These are phyloP conservation scores for Eugnorisma glareosa DNA, from an alignment of 2,888 invertebrate species.

Conservation along the genomic window DNA sequence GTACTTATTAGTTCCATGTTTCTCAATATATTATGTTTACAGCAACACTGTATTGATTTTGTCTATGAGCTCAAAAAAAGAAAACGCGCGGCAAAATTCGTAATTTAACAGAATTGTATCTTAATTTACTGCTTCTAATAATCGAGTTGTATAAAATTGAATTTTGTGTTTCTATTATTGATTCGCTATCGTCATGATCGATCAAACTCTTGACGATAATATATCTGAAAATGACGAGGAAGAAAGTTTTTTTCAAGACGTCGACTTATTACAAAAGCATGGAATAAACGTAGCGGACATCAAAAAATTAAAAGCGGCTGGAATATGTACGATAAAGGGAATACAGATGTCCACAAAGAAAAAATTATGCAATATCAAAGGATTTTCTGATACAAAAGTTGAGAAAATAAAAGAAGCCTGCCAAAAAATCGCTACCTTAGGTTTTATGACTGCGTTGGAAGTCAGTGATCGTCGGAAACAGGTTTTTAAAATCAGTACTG, in stretches of 20 bases:
- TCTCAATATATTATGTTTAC: not conserved
- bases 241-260: constrained; percentile 94
- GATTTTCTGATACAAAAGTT: constrained; percentile 94
- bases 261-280: constrained; percentile 92
- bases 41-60: constrained; percentile 10
- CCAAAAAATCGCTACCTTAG: constrained; percentile 91
- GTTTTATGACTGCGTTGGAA: constrained; percentile 94
- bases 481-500: constrained; percentile 93
- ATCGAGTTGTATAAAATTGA: not conserved
- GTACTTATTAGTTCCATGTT: constrained; percentile 2
- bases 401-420: constrained; percentile 95
- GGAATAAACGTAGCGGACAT: constrained; percentile 94
- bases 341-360: constrained; percentile 95
- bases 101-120: constrained; percentile 7
- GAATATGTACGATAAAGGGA: constrained; percentile 95
- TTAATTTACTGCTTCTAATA: not conserved
- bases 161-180: constrained; percentile 1
- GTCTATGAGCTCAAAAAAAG: constrained; percentile 21
- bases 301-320: constrained; percentile 93
- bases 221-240: constrained; percentile 91
- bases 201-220: constrained; percentile 85
- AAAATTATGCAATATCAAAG: constrained; percentile 93
- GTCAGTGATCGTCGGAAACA: constrained; percentile 93
- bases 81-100: constrained; percentile 62
- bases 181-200: constrained; percentile 75